Base-by-base conservation (phyloP, 2,797 vertebrate species). In the Pangasius djambal region DNA sequence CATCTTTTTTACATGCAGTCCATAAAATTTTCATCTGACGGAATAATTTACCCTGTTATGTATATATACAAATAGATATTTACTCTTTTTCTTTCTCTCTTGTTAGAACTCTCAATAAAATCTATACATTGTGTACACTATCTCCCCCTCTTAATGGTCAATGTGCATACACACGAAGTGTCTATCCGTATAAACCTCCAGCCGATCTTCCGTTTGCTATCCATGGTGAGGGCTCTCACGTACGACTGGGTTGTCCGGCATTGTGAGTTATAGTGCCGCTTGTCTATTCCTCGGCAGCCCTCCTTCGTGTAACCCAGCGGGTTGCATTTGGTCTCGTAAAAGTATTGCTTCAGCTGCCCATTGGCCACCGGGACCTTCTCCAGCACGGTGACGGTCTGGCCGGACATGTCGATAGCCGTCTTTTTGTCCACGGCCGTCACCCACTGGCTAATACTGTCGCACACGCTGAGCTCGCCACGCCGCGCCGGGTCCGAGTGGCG, bases 41-140 rank as follows among this genome's bases (percentile, higher is more conserved):
- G 98, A 99, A 99, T 99, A 99, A 99, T 99, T 99, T 99, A 99
- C 98, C 98, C 98, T 99, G 98, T 99, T 98, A 99, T 98, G 98
- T 98, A 98, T 99, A 99, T 99, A 99, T 99, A 99, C 98, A 99
- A 99, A 99, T 99, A 99, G 98, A 99, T 99, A 98, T 97, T 97
- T 98, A 97, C 97, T 96, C 95, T 96, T 94, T 96, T 96, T 95
- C 95, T 98, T 96, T 96, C 94, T 98, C 97, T 97, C 97, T 97
- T 96, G 48, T 97, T 97, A 96, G 98, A 97, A 97, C 97, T 99
- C 97, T 99, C 98, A 96, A 98, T 99, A 99, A 97, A 99, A 98
- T 99, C 97, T 99, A 98, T 99, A 98, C 97, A 98, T 93, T 95
- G 91, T 97, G 97, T 95, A 96, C 97, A 99, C 97, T 99, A 99